Base-by-base conservation (phyloP, 2,113 vertebrate species). In the Cisticola juncidis region DNA sequence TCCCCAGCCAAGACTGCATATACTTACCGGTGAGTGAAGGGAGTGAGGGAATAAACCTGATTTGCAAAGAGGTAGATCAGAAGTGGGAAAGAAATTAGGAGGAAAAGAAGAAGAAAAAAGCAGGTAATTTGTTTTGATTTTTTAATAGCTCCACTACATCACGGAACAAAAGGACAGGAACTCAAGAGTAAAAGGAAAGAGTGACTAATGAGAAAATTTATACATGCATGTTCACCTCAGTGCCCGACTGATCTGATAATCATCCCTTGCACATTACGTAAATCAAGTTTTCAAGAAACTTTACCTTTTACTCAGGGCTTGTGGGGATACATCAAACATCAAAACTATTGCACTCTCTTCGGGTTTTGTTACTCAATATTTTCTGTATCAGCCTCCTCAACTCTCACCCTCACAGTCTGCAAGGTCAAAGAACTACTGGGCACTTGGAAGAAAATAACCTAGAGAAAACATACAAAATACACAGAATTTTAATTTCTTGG, bases 1-100 rank as follows among this genome's bases (percentile, higher is more conserved):
- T 88, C 70, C 47, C 31, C 53, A 66, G n/a, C 44, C 40, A 76
- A 60, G 24, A 36, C 56, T 79, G 24, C 84, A 69, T 26, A 81
- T 11, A 56, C 28, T 74, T 78, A 88, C 0, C 0, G 0, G 28
- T 17, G 10, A 31, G 12, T 47, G 38, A 82, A 70, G 22, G 6
- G 62, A 85, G 1, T 20, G 42, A 88, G 19, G 33, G 38, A 86
- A 77, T 58, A 78, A 88, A 78, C 13, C 14, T 8, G 14, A 81
- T 74, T 80, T 58, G 44, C 35, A 81, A 80, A 60, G 48, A 77
- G 10, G 45, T 13, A 15, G 21, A 54, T 36, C 28, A 64, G 36
- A 78, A 54, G 20, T 3, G 2, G 21, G 17, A 9, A 85, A 87
- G 20, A 74, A 91, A 87, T 24, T 38, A 7, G 14, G 6, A 61